Evolutionary conservation across 2,888 invertebrate species (phyloP), one percentile per base, ranked within the genome.

Genomic region (Dynastes tityus): DNA sequence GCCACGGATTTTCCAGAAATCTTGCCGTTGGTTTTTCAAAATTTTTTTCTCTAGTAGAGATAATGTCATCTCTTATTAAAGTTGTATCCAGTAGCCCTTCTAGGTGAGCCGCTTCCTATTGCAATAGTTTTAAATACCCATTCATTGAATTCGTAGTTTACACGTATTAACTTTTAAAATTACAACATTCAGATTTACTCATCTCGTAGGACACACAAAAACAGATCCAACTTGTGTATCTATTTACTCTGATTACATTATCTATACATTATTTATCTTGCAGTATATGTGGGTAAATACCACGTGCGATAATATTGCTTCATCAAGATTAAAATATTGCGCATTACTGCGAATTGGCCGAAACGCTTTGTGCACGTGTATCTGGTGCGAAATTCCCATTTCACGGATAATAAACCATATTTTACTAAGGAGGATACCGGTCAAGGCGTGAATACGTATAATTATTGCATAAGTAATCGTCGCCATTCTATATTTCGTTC

Each of bases 381-480:
- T n/a, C 40, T 45, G 22, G 40, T 67, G 65, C 45, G 40, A 67
- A 67, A 16, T 67, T 16, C 40, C n/a, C 64, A 64, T 40, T 67
- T 67, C 49, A 40, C 40, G 40, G 40, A 22, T 40, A 67, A 67
- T 67, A 40, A 22, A 40, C 65, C 22, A 16, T 67, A 65, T 49
- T 67, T 67, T 22, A 67, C n/a, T 67, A 45, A 45, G n/a, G 40
- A 22, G 8, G 8, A 22, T 22, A 22, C 16, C 22, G 22, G 45
- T 40, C 40, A 67, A 22, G 37, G 22, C 22, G 9, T 16, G 16
- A 67, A 45, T 58, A 27, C 40, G 65, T 6, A 67, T 67, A 40
- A 22, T 11, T 22, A 45, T 67, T 49, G 22, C 45, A 45, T 40
- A 45, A 3, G 40, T 45, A 32, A 63, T 11, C 45, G 45, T 11